Evolutionary conservation across 2,797 vertebrate species (phyloP), one percentile per base, ranked within the genome.

Genomic region (Gymnoscopelus microlampas): DNA sequence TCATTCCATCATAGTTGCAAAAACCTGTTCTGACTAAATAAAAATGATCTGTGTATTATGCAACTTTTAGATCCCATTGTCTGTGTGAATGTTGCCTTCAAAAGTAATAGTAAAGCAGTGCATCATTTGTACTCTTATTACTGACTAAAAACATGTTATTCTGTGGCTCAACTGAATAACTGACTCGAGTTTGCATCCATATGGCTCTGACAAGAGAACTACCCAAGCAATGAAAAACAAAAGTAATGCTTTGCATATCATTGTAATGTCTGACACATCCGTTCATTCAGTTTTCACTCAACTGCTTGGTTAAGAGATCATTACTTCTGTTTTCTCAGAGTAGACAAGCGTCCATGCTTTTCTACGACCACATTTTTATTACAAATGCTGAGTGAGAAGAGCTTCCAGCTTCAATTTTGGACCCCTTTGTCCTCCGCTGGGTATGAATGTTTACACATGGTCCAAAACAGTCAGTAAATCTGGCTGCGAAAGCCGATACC

Each of bases 161-260:
- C 85, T 86, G 90, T 83, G 92, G 92, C 92, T 94, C 92, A 89
- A 83, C 76, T 90, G 67, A 82, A 81, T 84, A 76, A 74, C 59
- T 70, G 73, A 88, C 85, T 83, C 29, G 32, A 85, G 76, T 83
- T 86, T 82, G 85, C 90, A 91, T 85, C 91, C 91, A 83, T 88
- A 90, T 90, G 91, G 85, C 92, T 93, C 90, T 80, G 70, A 84
- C 76, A 76, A 73, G 78, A 78, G 67, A 87, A 81, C 70, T 73
- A 80, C 70, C 71, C 24, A 81, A 70, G 67, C 71, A 66, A 79
- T 57, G 57, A 76, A 58, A 64, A 67, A 54, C 47, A 55, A 58
- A 59, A 57, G 53, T 9, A 59, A 66, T 2, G 24, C 51, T 74
- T 85, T 87, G 88, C 88, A 92, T 89, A 88, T 87, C 59, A 77